A percentile compares a stretch with the other conserved stretches of the same genome.
Evolutionary conservation across 2,888 invertebrate genomes (phyloP).

Genomic region (Cabera pusaria): DNA sequence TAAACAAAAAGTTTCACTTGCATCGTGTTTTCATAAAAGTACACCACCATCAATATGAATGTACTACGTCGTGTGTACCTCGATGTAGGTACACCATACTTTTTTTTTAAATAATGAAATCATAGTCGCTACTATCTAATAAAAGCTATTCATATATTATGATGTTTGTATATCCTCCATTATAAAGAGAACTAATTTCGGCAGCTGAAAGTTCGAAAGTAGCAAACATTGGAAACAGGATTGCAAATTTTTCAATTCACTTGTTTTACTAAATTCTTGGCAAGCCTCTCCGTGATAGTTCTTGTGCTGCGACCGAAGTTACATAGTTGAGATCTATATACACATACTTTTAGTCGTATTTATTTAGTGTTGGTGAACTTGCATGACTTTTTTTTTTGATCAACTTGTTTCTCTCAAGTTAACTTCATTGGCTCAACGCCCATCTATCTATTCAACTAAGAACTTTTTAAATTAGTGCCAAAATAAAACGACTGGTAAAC

Average conservation of each 20-base stretch:
- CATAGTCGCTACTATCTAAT: too few relatives aligned
- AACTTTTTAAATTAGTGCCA: too few relatives aligned
- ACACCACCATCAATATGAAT: background rate
- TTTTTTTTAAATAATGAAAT: too few relatives aligned
- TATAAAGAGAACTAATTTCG: constrained; percentile 20
- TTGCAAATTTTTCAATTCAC: constrained; percentile 33
- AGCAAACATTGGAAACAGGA: constrained; percentile 22
- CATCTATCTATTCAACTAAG: background rate
- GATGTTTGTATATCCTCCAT: too few relatives aligned
- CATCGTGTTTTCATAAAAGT: too few relatives aligned
- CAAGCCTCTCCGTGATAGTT: constrained; percentile 28
- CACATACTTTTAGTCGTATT: constrained; percentile 19
- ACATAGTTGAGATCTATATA: too few relatives aligned
- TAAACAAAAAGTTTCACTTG: too few relatives aligned
- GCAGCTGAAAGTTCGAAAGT: constrained; percentile 24
- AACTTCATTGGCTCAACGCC: constrained; percentile 9
- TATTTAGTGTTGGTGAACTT: constrained; percentile 12
- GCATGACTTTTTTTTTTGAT: constrained; percentile 16
- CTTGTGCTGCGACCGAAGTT: constrained; percentile 19
- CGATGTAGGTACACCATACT: too few relatives aligned
- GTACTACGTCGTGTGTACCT: too few relatives aligned
- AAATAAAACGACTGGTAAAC: too few relatives aligned
- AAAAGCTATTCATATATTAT: too few relatives aligned
- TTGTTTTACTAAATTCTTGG: constrained; percentile 30
- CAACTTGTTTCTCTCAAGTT: constrained; percentile 6